These are phyloP conservation scores for Tinea pellionella DNA, from an alignment of 2,888 invertebrate species.

Conservation along the genomic window DNA sequence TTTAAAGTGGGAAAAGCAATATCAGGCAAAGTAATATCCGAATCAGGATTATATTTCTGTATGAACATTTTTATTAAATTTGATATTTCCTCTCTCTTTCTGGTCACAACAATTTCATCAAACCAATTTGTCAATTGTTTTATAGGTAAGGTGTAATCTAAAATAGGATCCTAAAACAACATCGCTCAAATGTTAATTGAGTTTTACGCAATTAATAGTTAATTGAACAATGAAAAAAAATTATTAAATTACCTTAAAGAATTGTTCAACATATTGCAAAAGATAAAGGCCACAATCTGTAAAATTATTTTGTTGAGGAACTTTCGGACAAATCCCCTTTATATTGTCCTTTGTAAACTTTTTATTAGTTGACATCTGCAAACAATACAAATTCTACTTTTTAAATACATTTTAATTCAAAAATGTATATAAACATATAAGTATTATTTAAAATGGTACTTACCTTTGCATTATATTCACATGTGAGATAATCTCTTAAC, in stretches of 20 bases:
- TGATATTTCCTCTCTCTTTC: constrained; percentile 89
- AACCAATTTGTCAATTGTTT: constrained; percentile 89
- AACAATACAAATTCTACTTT: neutral
- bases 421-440: no score
- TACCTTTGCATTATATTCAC: constrained; percentile 84
- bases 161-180: constrained; percentile 78
- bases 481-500: constrained; percentile 89
- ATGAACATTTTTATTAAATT: constrained; percentile 80
- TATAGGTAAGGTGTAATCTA: constrained; percentile 85
- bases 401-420: neutral
- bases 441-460: constrained; percentile 17
- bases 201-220: neutral
- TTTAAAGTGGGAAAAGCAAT: constrained; percentile 82
- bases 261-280: constrained; percentile 95
- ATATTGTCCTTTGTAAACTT: constrained; percentile 85
- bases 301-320: constrained; percentile 98
- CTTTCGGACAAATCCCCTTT: constrained; percentile 87
- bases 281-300: constrained; percentile 97
- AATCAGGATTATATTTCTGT: constrained; percentile 77
- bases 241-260: constrained; percentile 78
- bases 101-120: constrained; percentile 82
- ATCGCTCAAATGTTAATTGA: constrained; percentile 12
- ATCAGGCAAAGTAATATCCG: constrained; percentile 74
- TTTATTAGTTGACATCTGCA: constrained; percentile 69
- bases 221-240: neutral